Percentiles rank a stretch among this genome's conserved stretches.
Conservation (phyloP, 2,113 vertebrate genomes). For the Leptobrachium ailaonicum region DNA sequence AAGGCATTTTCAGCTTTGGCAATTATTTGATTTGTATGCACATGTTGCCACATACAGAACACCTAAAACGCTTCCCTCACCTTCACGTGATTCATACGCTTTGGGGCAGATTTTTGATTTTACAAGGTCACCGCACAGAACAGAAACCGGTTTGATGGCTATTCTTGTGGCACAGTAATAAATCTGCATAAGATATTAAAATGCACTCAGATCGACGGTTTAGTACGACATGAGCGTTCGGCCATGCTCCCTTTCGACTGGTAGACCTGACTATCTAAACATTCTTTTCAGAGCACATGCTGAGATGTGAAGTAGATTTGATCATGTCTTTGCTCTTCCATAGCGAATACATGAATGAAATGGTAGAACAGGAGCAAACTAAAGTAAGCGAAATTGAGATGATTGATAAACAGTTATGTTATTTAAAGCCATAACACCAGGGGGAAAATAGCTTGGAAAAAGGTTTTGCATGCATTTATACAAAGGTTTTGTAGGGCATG, state of each 20-base stretch:
- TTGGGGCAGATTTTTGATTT: neutral
- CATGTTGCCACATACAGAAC: too few species aligned
- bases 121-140: neutral
- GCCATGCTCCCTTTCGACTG: neutral
- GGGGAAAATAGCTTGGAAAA: too few species aligned
- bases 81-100: neutral
- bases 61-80: neutral
- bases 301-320: neutral
- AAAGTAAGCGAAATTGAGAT: too few species aligned
- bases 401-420: too few species aligned
- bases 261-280: neutral
- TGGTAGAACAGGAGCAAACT: too few species aligned
- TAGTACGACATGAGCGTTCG: neutral
- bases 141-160: constrained; percentile 13
- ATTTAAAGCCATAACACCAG: too few species aligned
- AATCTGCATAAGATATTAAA: neutral
- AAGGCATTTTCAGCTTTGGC: too few species aligned
- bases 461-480: too few species aligned
- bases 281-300: neutral
- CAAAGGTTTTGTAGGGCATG: too few species aligned
- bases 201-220: neutral
- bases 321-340: neutral
- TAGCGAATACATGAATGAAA: too few species aligned
- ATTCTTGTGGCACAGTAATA: neutral
- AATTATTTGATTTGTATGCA: too few species aligned